Base-by-base conservation (phyloP, 2,888 invertebrate species). In the Craniophora ligustri region DNA sequence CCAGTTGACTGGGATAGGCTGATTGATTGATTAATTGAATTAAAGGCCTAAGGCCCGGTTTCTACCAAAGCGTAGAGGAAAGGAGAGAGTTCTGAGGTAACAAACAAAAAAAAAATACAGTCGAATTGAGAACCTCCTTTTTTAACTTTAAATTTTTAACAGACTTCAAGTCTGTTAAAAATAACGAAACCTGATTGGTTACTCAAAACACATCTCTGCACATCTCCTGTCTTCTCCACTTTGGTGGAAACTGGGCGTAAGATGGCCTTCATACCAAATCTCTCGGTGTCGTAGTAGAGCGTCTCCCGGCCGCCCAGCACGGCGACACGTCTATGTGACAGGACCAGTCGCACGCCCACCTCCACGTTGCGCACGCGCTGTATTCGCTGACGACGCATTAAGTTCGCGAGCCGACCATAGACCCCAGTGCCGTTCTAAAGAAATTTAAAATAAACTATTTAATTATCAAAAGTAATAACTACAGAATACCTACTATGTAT, bases 301-400 rank as follows among this genome's bases (percentile, higher is more conserved):
- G 97, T 97, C 82, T 97, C 97, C 38, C 97, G 85, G 1, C 97
- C 97, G 0, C 96, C 97, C 32, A 97, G 91, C 1, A 97, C 94
- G 2, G 95, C 96, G 3, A 95, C 94, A 55, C 95, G 94, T 40
- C 91, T 88, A 14, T 94, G 94, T 42, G 95, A 92, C 54, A 95
- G 88, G 1, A 97, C 95, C 35, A 95, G 82, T 64, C 95, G 91
- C 13, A 97, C 96, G 0, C 96, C 96, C 23, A 95, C 94, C 78
- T 97, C 96, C 0, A 96, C 95, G 7, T 96, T 96, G 73, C 95
- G 94, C 10, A 97, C 95, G 14, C 95, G 90, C 69, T 95, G 95
- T 1, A 94, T 89, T 21, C 89, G 87, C 70, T 95, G 95, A 0
- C 92, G 87, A 2, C 92, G 89, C 96, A 96, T 97, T 42, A 95